Base-by-base conservation (phyloP, 2,888 invertebrate species). In the Nudaria mundana region DNA sequence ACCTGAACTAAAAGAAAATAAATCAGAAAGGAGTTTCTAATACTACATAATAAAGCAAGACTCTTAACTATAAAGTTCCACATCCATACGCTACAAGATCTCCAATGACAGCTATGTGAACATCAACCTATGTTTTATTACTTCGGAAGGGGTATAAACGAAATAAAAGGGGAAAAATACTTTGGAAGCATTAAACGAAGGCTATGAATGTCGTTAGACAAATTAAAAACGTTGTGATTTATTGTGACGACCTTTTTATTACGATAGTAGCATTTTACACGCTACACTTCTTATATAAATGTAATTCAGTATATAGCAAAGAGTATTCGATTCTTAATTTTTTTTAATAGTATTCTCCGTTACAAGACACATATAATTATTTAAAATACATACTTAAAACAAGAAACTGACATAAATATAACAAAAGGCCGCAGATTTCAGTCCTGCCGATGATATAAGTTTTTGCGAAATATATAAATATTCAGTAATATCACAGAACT, bases 141-240 rank as follows among this genome's bases (percentile, higher is more conserved):
- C 69, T 65, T 55, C 52, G 60, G 52, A 53, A 67, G 56, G 64
- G 64, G 66, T 54, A 65, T 65, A 67, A 72, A 74, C 66, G 60
- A 68, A 75, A 73, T 73, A 72, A 77, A 77, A 73, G 63, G 67
- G 71, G 63, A 60, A 58, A 63, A 72, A 72, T 71, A 66, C 71
- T 72, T 69, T 67, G 70, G 68, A 63, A 70, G 57, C 66, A 64
- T 63, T 56, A 68, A 72, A 74, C 62, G 69, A 63, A 69, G 58
- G 56, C 65, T 55, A 66, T 62, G 66, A 68, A 76, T 66, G 76
- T 70, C 72, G 70, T 65, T 64, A 63, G 63, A 66, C 63, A 77
- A 80, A 80, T 80, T 80, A 79, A 79, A 81, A 71, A 57, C 30
- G 64, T 66, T 63, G 71, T 76, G 76, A 80, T 79, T 78, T 78